A percentile compares a stretch with the other conserved stretches of the same genome.
These are phyloP conservation scores for Rhopalosiphum nymphaeae DNA, from an alignment of 2,888 invertebrate species.

Conservation along the genomic window DNA sequence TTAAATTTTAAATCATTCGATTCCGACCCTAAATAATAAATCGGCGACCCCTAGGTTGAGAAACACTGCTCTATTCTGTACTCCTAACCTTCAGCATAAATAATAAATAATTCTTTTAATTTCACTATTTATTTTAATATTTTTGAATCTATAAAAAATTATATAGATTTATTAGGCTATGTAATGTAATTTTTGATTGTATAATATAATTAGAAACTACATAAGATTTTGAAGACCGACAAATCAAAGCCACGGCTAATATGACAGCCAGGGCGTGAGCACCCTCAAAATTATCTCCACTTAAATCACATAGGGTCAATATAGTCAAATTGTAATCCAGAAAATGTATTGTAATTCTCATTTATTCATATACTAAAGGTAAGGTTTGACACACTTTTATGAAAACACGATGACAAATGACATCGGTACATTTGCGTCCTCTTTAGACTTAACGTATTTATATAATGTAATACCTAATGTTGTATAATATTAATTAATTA, in stretches of 20 bases:
- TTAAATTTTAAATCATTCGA: too few species aligned
- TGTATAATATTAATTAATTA: not conserved
- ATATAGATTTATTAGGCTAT: not conserved
- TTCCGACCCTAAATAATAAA: too few species aligned
- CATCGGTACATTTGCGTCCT: not conserved
- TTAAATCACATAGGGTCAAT: not conserved
- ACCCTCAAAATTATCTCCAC: not conserved
- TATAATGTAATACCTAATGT: not conserved
- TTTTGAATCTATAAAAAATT: not conserved
- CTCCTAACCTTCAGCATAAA: not conserved
- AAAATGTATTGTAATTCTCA: not conserved
- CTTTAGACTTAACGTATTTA: not conserved
- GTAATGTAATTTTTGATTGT: not conserved
- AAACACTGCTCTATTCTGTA: too few species aligned
- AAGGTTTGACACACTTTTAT: not conserved
- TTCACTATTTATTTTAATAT: not conserved
- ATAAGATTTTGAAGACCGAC: not conserved
- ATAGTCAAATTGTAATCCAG: not conserved
- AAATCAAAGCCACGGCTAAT: not conserved
- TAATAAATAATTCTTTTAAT: not conserved
- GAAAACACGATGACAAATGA: not conserved
- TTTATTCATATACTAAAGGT: not conserved
- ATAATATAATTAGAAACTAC: not conserved
- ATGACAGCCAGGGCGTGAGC: not conserved
- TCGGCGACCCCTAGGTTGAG: too few species aligned